Conservation (phyloP, 1,140 invertebrate species). For the Pseudomyrmex dendroicus region DNA sequence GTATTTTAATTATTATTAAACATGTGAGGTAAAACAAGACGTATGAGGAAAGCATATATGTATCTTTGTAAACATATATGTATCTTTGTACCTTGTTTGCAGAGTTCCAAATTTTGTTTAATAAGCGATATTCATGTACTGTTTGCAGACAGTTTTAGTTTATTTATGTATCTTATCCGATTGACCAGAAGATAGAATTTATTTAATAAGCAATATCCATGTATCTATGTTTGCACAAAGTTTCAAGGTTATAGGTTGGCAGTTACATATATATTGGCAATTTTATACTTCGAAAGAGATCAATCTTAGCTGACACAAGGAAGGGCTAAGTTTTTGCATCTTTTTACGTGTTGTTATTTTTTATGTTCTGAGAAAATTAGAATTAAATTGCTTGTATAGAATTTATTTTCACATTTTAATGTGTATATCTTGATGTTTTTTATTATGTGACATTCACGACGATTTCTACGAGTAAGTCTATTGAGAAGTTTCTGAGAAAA, state of each 20-base stretch:
- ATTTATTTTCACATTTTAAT: constrained; percentile 70
- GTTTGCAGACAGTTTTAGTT: neutral
- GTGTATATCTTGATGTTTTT: neutral
- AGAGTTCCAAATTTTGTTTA: constrained; percentile 3
- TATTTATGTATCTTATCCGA: neutral
- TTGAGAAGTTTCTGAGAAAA: neutral
- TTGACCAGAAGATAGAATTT: neutral
- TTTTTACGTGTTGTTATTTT: neutral
- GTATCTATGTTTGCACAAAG: too few species aligned
- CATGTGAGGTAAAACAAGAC: too few species aligned
- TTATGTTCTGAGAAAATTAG: constrained; percentile 59
- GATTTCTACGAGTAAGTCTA: neutral
- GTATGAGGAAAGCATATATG: neutral
- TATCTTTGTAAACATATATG: neutral
- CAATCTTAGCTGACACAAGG: neutral
- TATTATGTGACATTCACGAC: neutral
- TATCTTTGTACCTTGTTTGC: neutral
- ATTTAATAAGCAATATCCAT: neutral
- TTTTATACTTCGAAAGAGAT: neutral
- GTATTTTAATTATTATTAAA: too few species aligned
- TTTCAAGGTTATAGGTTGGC: too few species aligned
- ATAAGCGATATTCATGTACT: neutral
- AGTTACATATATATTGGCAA: neutral
- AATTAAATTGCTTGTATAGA: constrained; percentile 55
- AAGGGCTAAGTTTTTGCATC: neutral